Evolutionary conservation across 1,140 invertebrate species (phyloP).

Genomic region (Cataglyphis hispanica): DNA sequence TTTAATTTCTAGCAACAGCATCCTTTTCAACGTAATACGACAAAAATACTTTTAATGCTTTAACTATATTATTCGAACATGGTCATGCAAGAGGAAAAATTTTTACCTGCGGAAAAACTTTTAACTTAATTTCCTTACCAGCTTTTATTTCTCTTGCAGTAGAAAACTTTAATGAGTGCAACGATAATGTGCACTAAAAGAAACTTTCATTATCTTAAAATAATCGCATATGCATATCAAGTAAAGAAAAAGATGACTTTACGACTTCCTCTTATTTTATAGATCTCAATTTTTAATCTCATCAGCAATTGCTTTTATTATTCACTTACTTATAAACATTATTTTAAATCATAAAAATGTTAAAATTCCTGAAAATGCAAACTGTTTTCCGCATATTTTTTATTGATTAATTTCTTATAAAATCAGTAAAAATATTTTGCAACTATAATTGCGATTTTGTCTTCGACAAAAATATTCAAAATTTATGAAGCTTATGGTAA

Average conservation of each 20-base stretch:
- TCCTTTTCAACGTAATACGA: constrained; percentile 20
- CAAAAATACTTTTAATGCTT: constrained; percentile 38
- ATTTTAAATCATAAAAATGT: not conserved
- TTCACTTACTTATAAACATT: constrained; percentile 9
- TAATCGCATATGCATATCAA: constrained; percentile 22
- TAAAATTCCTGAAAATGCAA: not conserved
- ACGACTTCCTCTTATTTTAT: not conserved
- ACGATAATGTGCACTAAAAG: constrained; percentile 49
- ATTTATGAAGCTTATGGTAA: not conserved
- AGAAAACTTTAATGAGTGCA: constrained; percentile 59
- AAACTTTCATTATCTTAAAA: constrained; percentile 59
- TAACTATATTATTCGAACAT: constrained; percentile 49
- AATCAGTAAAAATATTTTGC: not conserved
- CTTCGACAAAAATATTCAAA: not conserved
- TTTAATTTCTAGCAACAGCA: not conserved
- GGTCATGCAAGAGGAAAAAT: constrained; percentile 49
- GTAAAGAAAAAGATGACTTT: constrained; percentile 13
- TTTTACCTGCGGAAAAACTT: constrained; percentile 42
- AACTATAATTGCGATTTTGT: not conserved
- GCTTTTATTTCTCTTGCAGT: constrained; percentile 58
- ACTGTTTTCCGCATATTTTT: not conserved
- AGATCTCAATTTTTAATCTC: constrained; percentile 6
- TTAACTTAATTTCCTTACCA: constrained; percentile 62
- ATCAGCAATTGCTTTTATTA: constrained; percentile 24
- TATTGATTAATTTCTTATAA: not conserved